Conservation (phyloP, 2,797 vertebrate species). For the Mormyrops boulengeri region DNA sequence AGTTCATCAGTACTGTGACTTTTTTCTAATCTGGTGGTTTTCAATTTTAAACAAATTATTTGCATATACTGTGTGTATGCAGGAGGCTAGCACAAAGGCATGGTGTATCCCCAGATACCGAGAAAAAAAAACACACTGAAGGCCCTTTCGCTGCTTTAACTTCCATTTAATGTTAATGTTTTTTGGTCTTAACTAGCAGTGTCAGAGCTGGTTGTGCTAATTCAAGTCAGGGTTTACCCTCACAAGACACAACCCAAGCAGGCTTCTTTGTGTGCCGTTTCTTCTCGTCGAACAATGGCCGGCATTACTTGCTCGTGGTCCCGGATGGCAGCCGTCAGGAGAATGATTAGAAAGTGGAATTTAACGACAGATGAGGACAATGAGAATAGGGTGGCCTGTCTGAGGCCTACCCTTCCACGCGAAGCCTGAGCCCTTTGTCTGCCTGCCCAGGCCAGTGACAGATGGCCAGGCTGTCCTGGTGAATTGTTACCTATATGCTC, state of each 20-base stretch:
- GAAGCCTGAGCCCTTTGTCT: constrained; percentile 67
- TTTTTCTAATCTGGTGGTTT: background rate
- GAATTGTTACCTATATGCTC: constrained; percentile 82
- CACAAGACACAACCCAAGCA: background rate
- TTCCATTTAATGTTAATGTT: background rate
- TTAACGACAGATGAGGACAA: constrained; percentile 53
- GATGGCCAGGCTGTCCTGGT: constrained; percentile 78
- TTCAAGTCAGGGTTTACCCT: background rate
- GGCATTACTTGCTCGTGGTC: background rate
- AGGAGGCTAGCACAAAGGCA: background rate
- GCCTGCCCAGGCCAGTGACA: constrained; percentile 65
- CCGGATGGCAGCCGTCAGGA: constrained; percentile 15
- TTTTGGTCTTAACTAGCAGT: background rate
- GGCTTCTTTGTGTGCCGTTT: background rate
- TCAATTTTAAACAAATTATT: background rate
- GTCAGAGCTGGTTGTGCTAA: background rate
- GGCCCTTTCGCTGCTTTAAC: background rate
- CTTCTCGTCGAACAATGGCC: constrained; percentile 25
- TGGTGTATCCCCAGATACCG: background rate
- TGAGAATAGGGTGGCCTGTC: constrained; percentile 44
- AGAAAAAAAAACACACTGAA: background rate
- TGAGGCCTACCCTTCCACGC: constrained; percentile 46
- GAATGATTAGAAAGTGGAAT: constrained; percentile 45
- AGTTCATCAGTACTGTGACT: background rate
- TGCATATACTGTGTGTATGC: background rate